A percentile compares a stretch with the other conserved stretches of the same genome.
These are phyloP conservation scores for Ametastegia equiseti DNA, from an alignment of 2,888 invertebrate species.

Conservation along the genomic window DNA sequence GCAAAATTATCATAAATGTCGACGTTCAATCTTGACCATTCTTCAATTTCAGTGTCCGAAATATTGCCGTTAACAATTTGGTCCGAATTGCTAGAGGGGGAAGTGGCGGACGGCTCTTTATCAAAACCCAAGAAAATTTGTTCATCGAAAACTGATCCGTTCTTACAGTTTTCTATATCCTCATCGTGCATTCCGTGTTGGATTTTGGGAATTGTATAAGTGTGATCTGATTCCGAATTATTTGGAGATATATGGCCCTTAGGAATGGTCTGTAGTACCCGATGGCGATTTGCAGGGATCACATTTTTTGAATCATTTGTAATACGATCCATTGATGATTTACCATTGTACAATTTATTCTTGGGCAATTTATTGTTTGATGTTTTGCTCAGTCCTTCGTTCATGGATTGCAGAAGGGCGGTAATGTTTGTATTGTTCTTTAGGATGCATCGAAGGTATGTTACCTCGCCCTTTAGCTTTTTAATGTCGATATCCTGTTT, in stretches of 20 bases:
- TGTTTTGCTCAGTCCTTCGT: slow-evolving; percentile 60
- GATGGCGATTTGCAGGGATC: not conserved
- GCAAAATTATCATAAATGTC: slow-evolving; percentile 61
- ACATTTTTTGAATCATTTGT: not conserved
- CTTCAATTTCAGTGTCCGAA: slow-evolving; percentile 55
- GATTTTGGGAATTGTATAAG: slow-evolving; percentile 39
- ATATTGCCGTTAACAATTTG: slow-evolving; percentile 52
- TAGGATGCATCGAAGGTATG: slow-evolving; percentile 78
- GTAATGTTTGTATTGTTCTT: slow-evolving; percentile 78
- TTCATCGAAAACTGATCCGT: slow-evolving; percentile 21
- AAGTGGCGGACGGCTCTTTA: not conserved
- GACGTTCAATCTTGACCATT: slow-evolving; percentile 60
- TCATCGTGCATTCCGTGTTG: not conserved
- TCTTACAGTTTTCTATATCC: slow-evolving; percentile 4
- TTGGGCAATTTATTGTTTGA: not conserved
- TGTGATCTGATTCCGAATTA: slow-evolving; percentile 49
- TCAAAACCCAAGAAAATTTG: slow-evolving; percentile 14
- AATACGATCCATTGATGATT: not conserved
- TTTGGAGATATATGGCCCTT: not conserved
- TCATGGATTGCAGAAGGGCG: slow-evolving; percentile 76
- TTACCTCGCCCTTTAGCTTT: slow-evolving; percentile 78
- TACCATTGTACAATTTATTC: not conserved
- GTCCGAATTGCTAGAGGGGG: slow-evolving; percentile 47
- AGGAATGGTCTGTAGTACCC: not conserved
- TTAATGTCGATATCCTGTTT: slow-evolving; percentile 76